Base-by-base conservation (phyloP, 1,140 invertebrate genomes). In the Callitettix versicolor region DNA sequence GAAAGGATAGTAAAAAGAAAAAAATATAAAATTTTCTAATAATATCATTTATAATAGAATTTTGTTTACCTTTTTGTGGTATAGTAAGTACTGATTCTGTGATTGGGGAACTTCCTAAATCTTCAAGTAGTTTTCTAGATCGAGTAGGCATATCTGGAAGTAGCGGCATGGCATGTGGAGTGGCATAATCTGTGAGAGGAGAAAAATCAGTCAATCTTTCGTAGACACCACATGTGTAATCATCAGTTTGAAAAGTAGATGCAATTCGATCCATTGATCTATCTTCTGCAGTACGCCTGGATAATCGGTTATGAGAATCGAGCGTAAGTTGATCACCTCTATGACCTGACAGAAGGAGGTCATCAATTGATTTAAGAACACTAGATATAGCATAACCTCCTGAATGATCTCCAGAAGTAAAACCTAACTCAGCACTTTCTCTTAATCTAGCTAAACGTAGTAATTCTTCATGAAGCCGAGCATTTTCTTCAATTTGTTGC, bases 141-240 rank as follows among this genome's bases (percentile, higher is more conserved):
- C 77, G 69, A 9, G 74, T 76, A 33, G 76, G 78, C 70, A 81
- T 78, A 64, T 82, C 80, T 42, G 75, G 77, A 18, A 82, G 68
- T 2, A 82, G 63, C 1, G 79, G 79, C 79, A 81, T 82, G 7
- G 79, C 78, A 9, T 78, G 76, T 1, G 78, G 77, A 3, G 77
- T 77, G 41, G 48, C 59, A 58, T 69, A 69, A 61, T 76, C 75
- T 5, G 68, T 68, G 20, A 73, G 55, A 11, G 72, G 71, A 14
- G 72, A 72, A 58, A 71, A 73, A 56, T 73, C 71, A 21, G 67
- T 65, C n/a, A 72, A 63, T 44, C 68, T 62, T 48, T 72, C 71
- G 59, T 73, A 72, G 20, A 72, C 62, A 50, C 67, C 64, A 17
- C 62, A 65, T 1, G 66, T 67, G 60, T 72, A 73, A 55, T 74